Conservation (phyloP, 2,797 vertebrate species). For the Lepidocolaptes lacrymiger region DNA sequence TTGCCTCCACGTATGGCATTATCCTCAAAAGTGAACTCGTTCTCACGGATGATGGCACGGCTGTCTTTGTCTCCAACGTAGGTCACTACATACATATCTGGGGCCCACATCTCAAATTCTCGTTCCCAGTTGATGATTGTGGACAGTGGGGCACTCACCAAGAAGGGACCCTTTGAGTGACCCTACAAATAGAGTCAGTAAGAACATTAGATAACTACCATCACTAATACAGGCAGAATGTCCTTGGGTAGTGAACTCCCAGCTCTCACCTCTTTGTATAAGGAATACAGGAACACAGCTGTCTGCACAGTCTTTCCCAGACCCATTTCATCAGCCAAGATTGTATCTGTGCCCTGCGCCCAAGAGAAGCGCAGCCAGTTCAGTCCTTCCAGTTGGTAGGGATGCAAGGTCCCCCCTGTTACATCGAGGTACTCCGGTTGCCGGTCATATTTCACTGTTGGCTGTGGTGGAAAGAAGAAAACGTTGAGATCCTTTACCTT, state of each 20-base stretch:
- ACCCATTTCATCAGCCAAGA: slow-evolving; percentile 98
- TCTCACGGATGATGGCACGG: slow-evolving; percentile 95
- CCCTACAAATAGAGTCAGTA: slow-evolving; percentile 77
- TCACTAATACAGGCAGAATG: neutral
- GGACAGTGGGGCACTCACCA: slow-evolving; percentile 96
- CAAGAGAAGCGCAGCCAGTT: slow-evolving; percentile 99
- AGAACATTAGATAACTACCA: neutral
- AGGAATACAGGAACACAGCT: slow-evolving; percentile 95
- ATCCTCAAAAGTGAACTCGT: slow-evolving; percentile 97
- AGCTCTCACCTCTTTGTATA: slow-evolving; percentile 92
- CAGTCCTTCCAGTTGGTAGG: slow-evolving; percentile 96
- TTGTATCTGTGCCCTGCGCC: slow-evolving; percentile 98
- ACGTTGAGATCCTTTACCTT: neutral
- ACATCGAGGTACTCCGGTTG: slow-evolving; percentile 94
- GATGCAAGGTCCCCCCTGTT: slow-evolving; percentile 92
- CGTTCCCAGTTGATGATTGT: slow-evolving; percentile 99
- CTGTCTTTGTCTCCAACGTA: slow-evolving; percentile 98
- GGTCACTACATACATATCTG: slow-evolving; percentile 98
- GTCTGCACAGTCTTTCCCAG: slow-evolving; percentile 98
- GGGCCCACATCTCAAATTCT: slow-evolving; percentile 99
- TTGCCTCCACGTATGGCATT: slow-evolving; percentile 97
- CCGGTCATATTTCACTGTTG: slow-evolving; percentile 97
- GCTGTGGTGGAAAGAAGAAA: slow-evolving; percentile 73
- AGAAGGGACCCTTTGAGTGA: slow-evolving; percentile 97
- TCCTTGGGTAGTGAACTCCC: neutral